Evolutionary conservation across 1,140 invertebrate genomes (phyloP).

Genomic region (Patella vulgata): DNA sequence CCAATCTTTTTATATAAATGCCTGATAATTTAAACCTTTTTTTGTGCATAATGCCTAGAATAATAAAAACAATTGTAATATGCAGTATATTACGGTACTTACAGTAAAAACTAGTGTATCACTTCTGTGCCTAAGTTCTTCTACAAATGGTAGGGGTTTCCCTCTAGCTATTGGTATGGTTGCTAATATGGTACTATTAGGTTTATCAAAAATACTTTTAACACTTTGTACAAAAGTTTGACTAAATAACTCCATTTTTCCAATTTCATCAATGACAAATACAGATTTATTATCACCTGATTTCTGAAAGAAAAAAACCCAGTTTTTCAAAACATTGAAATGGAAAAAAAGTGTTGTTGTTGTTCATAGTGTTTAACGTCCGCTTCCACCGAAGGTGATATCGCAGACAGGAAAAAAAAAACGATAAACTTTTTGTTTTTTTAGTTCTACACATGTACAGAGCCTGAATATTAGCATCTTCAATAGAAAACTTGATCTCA

Average conservation of each 20-base stretch:
- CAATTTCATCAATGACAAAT: constrained; percentile 74
- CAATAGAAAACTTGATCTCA: too few species aligned
- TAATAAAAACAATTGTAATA: too few species aligned
- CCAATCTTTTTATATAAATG: too few species aligned
- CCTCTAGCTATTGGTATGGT: constrained; percentile 70
- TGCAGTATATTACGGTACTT: too few species aligned
- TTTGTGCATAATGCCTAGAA: too few species aligned
- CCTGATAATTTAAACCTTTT: too few species aligned
- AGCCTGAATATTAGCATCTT: background rate
- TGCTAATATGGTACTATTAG: constrained; percentile 65
- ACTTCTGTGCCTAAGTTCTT: constrained; percentile 57
- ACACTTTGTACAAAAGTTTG: constrained; percentile 68
- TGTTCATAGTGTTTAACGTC: too few species aligned
- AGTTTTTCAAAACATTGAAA: too few species aligned
- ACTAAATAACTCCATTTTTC: constrained; percentile 77
- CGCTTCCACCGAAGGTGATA: too few species aligned
- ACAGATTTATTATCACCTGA: constrained; percentile 23
- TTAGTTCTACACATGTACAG: background rate
- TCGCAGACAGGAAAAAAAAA: constrained; percentile 7
- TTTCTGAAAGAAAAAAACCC: constrained; percentile 2
- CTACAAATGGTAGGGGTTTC: constrained; percentile 65
- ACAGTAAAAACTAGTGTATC: constrained; percentile 55
- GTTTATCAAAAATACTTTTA: constrained; percentile 57
- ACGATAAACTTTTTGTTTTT: background rate
- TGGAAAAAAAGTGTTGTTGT: too few species aligned